A percentile compares a stretch with the other conserved stretches of the same genome.
phyloP scores from a whole-genome alignment of 2,888 invertebrate genomes.

The Xanthia icteritia region DNA sequence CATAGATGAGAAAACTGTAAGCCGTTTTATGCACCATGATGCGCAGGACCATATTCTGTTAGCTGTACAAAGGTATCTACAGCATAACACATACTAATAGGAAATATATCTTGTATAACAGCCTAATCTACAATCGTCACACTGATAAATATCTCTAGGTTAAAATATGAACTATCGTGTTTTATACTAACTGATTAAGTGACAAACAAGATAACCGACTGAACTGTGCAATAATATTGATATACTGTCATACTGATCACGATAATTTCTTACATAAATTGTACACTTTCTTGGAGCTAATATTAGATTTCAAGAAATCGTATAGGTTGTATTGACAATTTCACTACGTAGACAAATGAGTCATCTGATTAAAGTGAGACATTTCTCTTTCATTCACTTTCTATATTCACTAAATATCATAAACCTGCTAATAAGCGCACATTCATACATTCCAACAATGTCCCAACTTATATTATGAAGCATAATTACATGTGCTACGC shows the following conservation, averaged over 20 bases:
- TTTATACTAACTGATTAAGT: conserved; percentile 36
- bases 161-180: conserved; percentile 20
- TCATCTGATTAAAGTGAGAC: conserved; percentile 54
- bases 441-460: conserved; percentile 27
- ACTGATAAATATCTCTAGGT: conserved; percentile 22
- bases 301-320: conserved; percentile 64
- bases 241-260: conserved; percentile 26
- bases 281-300: conserved; percentile 51
- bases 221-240: conserved; percentile 30
- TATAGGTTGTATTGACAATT: conserved; percentile 44
- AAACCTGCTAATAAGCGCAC: conserved; percentile 34
- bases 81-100: neutral
- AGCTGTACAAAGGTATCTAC: neutral
- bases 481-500: conserved; percentile 66
- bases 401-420: conserved; percentile 40
- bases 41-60: neutral
- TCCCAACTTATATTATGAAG: conserved; percentile 26
- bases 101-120: conserved; percentile 2
- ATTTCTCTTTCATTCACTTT: conserved; percentile 61
- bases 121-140: conserved; percentile 6
- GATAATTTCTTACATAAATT: conserved; percentile 39
- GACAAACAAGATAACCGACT: conserved; percentile 40
- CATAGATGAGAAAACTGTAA: conserved; percentile 13
- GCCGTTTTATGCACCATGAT: neutral
- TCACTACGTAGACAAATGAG: conserved; percentile 53